Evolutionary conservation across 2,113 vertebrate genomes (phyloP).

Genomic region (Myiozetetes cayanensis): DNA sequence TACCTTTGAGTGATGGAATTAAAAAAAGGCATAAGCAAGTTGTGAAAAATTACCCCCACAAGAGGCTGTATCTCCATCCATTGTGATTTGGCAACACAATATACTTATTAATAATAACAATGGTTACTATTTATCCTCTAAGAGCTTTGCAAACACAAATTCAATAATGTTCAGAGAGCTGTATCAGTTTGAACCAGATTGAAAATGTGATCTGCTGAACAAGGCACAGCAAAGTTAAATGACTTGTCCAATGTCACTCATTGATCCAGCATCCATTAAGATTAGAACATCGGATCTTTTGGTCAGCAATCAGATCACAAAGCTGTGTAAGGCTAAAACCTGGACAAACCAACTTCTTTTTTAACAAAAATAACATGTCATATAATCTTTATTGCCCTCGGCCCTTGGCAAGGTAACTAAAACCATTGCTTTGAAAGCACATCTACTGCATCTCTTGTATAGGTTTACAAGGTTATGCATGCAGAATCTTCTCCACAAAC

Average conservation of each 20-base stretch:
- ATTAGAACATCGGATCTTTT: neutral
- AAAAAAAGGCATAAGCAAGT: constrained; percentile 34
- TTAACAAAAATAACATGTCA: neutral
- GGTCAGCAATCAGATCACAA: neutral
- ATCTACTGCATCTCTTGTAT: neutral
- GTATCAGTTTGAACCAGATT: neutral
- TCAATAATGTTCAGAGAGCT: neutral
- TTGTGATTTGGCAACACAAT: neutral
- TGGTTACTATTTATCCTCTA: constrained; percentile 1
- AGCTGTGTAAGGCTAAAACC: neutral
- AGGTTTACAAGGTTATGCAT: neutral
- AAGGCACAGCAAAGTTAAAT: neutral
- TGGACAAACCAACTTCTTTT: neutral
- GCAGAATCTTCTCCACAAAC: neutral
- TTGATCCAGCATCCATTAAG: neutral
- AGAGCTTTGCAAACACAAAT: constrained; percentile 1
- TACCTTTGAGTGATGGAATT: constrained; percentile 28
- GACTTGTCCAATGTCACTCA: neutral
- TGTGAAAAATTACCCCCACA: constrained; percentile 18
- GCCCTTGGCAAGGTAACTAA: neutral
- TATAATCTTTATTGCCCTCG: neutral
- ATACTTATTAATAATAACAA: constrained; percentile 38
- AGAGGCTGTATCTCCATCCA: neutral
- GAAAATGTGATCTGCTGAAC: neutral
- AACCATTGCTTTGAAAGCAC: neutral